Base-by-base conservation (phyloP, 2,113 vertebrate genomes). In the Proteles cristata region DNA sequence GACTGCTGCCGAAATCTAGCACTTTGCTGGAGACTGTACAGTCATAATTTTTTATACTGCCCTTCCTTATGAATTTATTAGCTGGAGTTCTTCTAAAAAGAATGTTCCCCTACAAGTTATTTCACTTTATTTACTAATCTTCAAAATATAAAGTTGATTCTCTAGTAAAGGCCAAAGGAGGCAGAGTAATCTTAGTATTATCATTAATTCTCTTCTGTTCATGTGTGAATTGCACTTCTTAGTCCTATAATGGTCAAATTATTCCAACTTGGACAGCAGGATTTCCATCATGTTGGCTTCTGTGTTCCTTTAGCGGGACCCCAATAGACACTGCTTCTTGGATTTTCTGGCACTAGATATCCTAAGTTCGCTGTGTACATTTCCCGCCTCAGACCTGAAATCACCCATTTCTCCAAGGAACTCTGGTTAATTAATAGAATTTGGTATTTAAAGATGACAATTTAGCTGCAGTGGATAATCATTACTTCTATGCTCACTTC, bases 371-470 rank as follows among this genome's bases (percentile, higher is more conserved):
- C 79, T 58, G 53, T 45, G 68, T 73, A n/a, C 35, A 61, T 87
- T 77, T 90, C 66, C 31, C 90, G n/a, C 16, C 66, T 81, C 33
- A 73, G 9, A 96, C 26, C 4, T 68, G 63, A 87, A 94, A 73
- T 79, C 74, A 82, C 10, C 12, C 35, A 50, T 96, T 83, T 94
- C 65, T 82, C 39, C 28, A 21, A 84, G 33, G 50, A 96, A 76
- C 25, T 69, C 73, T 92, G 79, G 35, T 90, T 88, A 33, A 61
- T 69, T 83, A 81, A 50, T 77, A 87, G 77, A 26, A 93, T 43
- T n/a, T 48, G 11, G 26, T 69, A 90, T 94, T 90, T 94, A 86
- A 50, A 50, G 68, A 58, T 94, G 80, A 94, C 79, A 84, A 9
- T 50, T 94, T 94, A 23, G 33, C 43, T 90, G 25, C 19, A n/a